phyloP scores from a whole-genome alignment of 2,113 vertebrate genomes.

The Paradisaea rubra region DNA sequence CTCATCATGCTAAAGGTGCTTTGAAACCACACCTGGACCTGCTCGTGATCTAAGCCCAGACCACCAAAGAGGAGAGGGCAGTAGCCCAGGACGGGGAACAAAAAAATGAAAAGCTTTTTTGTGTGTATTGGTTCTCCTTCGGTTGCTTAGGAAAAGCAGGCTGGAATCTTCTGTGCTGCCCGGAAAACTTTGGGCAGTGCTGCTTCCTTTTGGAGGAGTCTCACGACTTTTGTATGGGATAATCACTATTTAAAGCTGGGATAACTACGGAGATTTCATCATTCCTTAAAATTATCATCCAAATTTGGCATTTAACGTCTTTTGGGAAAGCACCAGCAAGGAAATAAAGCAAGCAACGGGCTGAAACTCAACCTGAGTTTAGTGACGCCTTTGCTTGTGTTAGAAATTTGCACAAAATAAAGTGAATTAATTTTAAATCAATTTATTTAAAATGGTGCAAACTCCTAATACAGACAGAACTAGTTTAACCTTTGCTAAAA shows the following conservation, averaged over 20 bases:
- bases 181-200: background rate
- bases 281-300: background rate
- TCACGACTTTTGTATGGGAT: background rate
- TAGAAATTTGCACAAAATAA: constrained; percentile 11
- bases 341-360: background rate
- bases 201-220: background rate
- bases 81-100: background rate
- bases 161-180: background rate
- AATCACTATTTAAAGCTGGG: background rate
- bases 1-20: background rate
- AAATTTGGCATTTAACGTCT: background rate
- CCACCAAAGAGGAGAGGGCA: constrained; percentile 14
- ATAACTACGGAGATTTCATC: background rate
- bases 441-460: constrained; percentile 29
- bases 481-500: constrained; percentile 51
- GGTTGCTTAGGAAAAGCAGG: background rate
- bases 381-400: background rate
- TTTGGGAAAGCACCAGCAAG: background rate
- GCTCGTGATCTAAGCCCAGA: background rate
- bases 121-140: background rate
- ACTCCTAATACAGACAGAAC: background rate
- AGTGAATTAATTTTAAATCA: constrained; percentile 40
- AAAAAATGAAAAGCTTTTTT: background rate
- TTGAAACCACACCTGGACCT: background rate
- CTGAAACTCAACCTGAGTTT: background rate